phyloP scores from a whole-genome alignment of 1,140 invertebrate genomes.

The Drosophila arawakana region DNA sequence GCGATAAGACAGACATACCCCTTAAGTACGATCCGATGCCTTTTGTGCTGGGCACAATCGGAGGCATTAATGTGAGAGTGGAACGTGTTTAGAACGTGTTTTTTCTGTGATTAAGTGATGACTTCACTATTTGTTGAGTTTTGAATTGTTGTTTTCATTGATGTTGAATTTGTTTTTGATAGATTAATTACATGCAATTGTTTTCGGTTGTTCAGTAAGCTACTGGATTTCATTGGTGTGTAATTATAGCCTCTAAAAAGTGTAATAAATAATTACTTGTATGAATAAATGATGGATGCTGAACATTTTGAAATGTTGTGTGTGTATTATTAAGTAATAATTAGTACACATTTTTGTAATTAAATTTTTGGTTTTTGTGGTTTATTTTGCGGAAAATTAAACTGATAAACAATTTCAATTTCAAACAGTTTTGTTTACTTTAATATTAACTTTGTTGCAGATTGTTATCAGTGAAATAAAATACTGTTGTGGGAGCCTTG shows the following conservation, averaged over 20 bases:
- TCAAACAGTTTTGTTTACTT: no score
- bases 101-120: background rate
- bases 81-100: conserved; percentile 31
- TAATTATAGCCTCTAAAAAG: background rate
- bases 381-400: no score
- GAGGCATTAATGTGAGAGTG: conserved; percentile 49
- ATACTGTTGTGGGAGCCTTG: no score
- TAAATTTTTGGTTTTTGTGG: no score
- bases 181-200: background rate
- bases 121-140: background rate
- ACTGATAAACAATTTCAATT: no score
- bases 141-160: conserved; percentile 10
- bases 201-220: background rate
- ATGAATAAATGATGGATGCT: no score
- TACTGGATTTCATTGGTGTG: background rate
- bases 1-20: conserved; percentile 57
- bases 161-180: background rate
- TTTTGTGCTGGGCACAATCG: conserved; percentile 29
- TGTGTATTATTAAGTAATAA: no score
- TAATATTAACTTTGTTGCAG: no score
- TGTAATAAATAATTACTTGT: no score
- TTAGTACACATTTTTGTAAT: no score
- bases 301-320: no score
- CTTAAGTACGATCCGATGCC: conserved; percentile 44
- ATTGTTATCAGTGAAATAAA: no score